These are phyloP conservation scores for Palythoa grandiflora DNA, from an alignment of 92 coral and sea anemone species.

Conservation along the genomic window DNA sequence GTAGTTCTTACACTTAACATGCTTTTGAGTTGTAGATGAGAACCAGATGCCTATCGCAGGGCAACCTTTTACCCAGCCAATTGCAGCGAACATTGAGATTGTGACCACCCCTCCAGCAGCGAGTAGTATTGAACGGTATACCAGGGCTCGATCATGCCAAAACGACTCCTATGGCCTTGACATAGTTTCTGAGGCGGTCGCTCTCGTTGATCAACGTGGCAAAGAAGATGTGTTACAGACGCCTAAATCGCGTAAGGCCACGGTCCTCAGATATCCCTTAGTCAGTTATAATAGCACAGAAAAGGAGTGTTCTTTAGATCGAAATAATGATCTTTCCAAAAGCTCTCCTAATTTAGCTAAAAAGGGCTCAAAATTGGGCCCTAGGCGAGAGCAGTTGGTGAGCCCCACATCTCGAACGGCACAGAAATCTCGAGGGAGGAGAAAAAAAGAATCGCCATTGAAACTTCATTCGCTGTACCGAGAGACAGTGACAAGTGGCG, in stretches of 20 bases:
- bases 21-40: neutral
- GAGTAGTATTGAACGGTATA: conserved; percentile 17
- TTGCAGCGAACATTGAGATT: conserved; percentile 44
- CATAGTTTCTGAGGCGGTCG: conserved; percentile 22
- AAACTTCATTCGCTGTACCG: neutral
- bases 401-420: conserved; percentile 9
- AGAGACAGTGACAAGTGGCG: neutral
- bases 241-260: neutral
- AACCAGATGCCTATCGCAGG: neutral
- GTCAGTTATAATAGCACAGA: neutral
- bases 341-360: neutral
- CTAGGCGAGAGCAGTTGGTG: neutral
- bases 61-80: neutral
- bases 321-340: neutral
- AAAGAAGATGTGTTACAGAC: neutral
- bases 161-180: neutral
- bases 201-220: neutral
- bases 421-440: neutral
- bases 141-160: neutral
- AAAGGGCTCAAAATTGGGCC: neutral
- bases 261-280: neutral
- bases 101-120: conserved; percentile 16
- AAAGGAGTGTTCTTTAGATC: neutral
- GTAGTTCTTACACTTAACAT: neutral
- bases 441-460: neutral